These are phyloP conservation scores for Argyra leucocephala DNA, from an alignment of 2,888 invertebrate genomes.

Conservation along the genomic window DNA sequence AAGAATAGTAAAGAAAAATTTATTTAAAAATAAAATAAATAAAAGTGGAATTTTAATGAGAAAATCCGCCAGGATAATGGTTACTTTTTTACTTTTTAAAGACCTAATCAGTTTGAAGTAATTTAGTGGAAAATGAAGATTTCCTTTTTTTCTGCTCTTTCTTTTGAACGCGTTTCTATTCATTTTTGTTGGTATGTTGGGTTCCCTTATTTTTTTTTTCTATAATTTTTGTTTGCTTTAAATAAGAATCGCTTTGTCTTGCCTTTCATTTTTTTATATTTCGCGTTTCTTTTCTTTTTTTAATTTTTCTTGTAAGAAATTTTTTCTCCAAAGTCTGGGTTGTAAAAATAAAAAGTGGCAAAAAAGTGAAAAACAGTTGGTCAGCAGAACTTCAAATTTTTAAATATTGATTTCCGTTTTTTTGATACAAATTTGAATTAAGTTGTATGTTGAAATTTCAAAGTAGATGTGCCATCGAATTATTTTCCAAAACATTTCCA, in stretches of 20 bases:
- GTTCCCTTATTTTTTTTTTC: neutral
- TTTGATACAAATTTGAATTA: no score
- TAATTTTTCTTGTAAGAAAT: neutral
- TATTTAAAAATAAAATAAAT: neutral
- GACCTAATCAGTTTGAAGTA: slow-evolving; percentile 10
- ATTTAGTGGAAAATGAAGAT: slow-evolving; percentile 11
- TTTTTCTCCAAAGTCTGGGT: no score
- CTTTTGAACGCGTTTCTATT: neutral
- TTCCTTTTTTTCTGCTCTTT: neutral
- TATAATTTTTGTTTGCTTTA: neutral
- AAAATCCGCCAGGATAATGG: slow-evolving; percentile 4
- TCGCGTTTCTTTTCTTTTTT: neutral
- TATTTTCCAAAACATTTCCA: no score
- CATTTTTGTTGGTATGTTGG: neutral
- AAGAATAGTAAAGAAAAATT: neutral
- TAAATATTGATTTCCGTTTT: no score
- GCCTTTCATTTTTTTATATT: neutral
- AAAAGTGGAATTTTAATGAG: slow-evolving; percentile 6
- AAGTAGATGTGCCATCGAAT: no score
- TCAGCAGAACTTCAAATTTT: no score
- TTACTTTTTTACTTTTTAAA: neutral
- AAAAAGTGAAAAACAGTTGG: no score
- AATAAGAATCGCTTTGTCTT: neutral
- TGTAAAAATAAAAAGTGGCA: no score
- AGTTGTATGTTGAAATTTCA: no score